phyloP scores from a whole-genome alignment of 2,888 invertebrate species.

The Callinectes sapidus region DNA sequence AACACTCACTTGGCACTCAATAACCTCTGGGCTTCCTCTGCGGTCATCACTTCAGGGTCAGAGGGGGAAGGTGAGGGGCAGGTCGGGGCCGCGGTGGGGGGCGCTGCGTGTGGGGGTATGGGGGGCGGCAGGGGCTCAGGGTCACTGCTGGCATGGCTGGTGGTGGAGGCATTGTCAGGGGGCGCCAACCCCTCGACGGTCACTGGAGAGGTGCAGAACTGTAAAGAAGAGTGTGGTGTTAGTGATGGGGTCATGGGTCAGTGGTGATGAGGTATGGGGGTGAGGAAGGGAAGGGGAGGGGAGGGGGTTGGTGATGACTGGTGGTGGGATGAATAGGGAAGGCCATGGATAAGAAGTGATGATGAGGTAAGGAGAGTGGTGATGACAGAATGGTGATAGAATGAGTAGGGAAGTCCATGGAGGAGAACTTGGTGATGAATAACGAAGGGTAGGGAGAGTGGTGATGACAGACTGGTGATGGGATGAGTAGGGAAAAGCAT shows the following conservation, averaged over 20 bases:
- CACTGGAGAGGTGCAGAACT: constrained; percentile 65
- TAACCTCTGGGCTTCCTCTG: constrained; percentile 58
- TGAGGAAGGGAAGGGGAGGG: background rate
- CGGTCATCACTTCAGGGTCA: constrained; percentile 61
- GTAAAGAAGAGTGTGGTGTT: background rate
- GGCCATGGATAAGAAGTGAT: too few species aligned
- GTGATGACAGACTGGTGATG: too few species aligned
- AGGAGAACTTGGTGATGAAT: too few species aligned
- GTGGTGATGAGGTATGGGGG: background rate
- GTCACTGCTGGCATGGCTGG: constrained; percentile 64
- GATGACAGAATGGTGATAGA: too few species aligned
- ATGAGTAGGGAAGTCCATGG: too few species aligned
- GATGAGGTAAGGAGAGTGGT: too few species aligned
- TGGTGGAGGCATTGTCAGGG: constrained; percentile 14
- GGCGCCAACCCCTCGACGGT: constrained; percentile 53
- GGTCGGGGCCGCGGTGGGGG: background rate
- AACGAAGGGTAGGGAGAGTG: too few species aligned
- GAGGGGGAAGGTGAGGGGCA: constrained; percentile 15
- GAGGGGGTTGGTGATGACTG: background rate
- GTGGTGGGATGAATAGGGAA: too few species aligned
- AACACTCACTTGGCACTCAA: constrained; percentile 63
- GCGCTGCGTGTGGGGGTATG: constrained; percentile 58
- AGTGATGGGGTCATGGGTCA: background rate
- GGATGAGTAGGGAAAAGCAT: background rate
- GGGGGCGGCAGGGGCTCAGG: constrained; percentile 63